phyloP scores from a whole-genome alignment of 1,140 invertebrate genomes.

The Cepaea nemoralis region DNA sequence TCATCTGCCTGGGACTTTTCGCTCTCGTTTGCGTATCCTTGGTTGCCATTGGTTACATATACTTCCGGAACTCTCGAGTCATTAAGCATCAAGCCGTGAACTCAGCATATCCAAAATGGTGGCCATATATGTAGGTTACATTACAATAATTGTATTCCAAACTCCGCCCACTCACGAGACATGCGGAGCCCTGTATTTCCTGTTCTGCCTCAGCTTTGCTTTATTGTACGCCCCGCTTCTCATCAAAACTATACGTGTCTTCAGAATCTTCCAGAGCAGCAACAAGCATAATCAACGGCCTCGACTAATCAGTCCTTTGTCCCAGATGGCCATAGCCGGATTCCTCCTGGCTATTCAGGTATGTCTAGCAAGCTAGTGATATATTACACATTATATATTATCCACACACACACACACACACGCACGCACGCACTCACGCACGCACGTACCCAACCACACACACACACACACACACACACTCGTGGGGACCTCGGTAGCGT shows the following conservation, averaged over 20 bases:
- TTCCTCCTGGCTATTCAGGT: slow-evolving; percentile 57
- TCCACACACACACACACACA: too few species aligned
- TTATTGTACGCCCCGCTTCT: slow-evolving; percentile 91
- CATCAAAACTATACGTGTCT: slow-evolving; percentile 90
- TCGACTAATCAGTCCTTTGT: slow-evolving; percentile 44
- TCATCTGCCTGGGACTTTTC: slow-evolving; percentile 71
- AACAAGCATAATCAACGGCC: slow-evolving; percentile 45
- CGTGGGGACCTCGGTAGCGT: too few species aligned
- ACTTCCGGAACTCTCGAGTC: slow-evolving; percentile 86
- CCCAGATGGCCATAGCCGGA: slow-evolving; percentile 53
- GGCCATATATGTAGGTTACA: slow-evolving; percentile 90
- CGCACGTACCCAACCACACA: too few species aligned
- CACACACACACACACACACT: too few species aligned
- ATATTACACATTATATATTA: too few species aligned
- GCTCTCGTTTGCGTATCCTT: slow-evolving; percentile 69
- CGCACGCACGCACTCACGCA: too few species aligned
- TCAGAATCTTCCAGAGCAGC: slow-evolving; percentile 90
- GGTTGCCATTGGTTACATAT: slow-evolving; percentile 78
- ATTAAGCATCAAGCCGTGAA: slow-evolving; percentile 90
- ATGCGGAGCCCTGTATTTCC: slow-evolving; percentile 73
- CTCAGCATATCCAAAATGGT: slow-evolving; percentile 87
- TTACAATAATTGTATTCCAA: slow-evolving; percentile 87
- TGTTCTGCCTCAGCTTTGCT: slow-evolving; percentile 90
- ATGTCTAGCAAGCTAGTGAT: neutral
- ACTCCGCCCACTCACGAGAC: slow-evolving; percentile 74